A percentile compares a stretch with the other conserved stretches of the same genome.
phyloP scores from a whole-genome alignment of 2,797 vertebrate species.

The Coregonus suidteri region DNA sequence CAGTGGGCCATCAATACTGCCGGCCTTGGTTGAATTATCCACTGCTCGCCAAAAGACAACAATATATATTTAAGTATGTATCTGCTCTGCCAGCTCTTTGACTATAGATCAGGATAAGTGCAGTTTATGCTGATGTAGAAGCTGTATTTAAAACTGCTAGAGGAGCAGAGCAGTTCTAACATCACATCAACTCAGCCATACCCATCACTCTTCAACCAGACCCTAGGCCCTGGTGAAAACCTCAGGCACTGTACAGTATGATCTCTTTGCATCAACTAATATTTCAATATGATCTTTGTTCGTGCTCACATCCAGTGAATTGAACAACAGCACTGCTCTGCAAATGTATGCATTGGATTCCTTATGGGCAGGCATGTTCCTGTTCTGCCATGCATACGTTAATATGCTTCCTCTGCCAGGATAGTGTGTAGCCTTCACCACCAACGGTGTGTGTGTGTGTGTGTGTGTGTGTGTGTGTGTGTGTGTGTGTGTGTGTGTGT shows the following conservation, averaged over 20 bases:
- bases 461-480: no score
- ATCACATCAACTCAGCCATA: not conserved
- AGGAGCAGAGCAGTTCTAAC: not conserved
- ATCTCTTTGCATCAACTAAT: not conserved
- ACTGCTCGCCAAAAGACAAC: no score
- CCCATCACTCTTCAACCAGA: not conserved
- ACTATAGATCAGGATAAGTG: no score
- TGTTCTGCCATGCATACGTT: not conserved
- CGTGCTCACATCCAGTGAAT: not conserved
- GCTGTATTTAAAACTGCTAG: no score
- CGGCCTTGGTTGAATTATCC: no score
- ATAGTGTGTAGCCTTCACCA: not conserved
- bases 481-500: no score
- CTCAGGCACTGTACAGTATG: not conserved
- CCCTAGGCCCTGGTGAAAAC: not conserved
- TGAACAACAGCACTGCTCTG: not conserved
- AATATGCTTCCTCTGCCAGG: not conserved
- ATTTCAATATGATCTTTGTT: not conserved
- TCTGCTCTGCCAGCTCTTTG: no score
- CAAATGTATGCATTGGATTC: not conserved
- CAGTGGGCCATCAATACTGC: no score
- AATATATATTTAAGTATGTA: no score
- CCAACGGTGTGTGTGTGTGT: not conserved
- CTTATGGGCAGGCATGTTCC: not conserved
- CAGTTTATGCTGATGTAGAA: no score